Percentiles rank a stretch among this genome's conserved stretches.
These are phyloP conservation scores for Cantharis rufa DNA, from an alignment of 2,888 invertebrate species.

Conservation along the genomic window DNA sequence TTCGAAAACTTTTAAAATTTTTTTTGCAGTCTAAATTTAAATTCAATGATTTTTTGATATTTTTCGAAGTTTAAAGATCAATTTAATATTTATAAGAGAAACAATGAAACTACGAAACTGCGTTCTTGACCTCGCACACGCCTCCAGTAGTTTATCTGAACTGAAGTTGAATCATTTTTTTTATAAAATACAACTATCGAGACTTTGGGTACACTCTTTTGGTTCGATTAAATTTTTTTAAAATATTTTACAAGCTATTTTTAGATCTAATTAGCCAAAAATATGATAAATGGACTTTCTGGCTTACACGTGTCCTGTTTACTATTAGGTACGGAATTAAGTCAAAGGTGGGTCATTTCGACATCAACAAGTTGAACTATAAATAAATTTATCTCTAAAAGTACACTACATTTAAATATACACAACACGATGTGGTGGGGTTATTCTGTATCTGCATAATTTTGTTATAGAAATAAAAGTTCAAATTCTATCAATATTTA, in stretches of 20 bases:
- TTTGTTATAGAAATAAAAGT: constrained; percentile 31
- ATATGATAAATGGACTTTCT: background rate
- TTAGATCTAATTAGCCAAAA: background rate
- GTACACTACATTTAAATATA: constrained; percentile 22
- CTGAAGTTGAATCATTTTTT: background rate
- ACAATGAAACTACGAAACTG: background rate
- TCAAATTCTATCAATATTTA: constrained; percentile 27
- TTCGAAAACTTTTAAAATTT: too few species aligned
- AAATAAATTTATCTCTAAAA: constrained; percentile 29
- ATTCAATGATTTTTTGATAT: too few species aligned
- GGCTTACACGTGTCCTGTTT: constrained; percentile 20
- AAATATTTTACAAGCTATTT: background rate
- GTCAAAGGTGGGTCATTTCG: constrained; percentile 32
- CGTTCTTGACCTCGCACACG: background rate
- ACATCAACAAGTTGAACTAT: constrained; percentile 31
- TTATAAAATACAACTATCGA: background rate
- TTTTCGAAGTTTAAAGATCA: too few species aligned
- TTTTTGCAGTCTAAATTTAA: too few species aligned
- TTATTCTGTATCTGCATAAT: constrained; percentile 23
- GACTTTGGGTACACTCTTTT: background rate
- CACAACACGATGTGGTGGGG: constrained; percentile 29
- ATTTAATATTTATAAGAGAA: background rate
- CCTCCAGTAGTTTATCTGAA: background rate
- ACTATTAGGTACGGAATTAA: constrained; percentile 24
- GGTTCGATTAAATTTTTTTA: background rate